Percentiles rank a stretch among this genome's conserved stretches.
phyloP scores from a whole-genome alignment of 2,113 vertebrate genomes.

The Eublepharis macularius region DNA sequence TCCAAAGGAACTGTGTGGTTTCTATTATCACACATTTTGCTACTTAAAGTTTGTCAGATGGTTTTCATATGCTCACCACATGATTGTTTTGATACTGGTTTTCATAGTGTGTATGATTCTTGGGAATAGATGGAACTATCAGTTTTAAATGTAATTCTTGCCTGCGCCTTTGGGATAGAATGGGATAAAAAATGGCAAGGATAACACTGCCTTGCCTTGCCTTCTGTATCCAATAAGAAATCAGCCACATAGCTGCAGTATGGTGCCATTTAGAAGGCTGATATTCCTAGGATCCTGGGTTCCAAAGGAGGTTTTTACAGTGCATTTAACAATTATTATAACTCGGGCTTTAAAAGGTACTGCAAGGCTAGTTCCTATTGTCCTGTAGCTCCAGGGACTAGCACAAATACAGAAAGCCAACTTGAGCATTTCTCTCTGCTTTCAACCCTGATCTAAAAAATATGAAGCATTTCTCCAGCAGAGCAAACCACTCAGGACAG shows the following conservation, averaged over 20 bases:
- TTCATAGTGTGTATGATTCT: not conserved
- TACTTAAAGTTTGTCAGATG: not conserved
- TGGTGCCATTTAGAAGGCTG: not conserved
- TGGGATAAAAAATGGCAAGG: not conserved
- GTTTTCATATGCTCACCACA: not conserved
- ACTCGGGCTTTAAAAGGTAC: not conserved
- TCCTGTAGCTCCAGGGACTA: not conserved
- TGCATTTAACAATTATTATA: not conserved
- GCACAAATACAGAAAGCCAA: not conserved
- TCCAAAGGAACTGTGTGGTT: not conserved
- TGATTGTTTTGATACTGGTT: not conserved
- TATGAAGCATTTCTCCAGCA: conserved; percentile 39
- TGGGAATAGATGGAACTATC: not conserved
- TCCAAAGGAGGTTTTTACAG: not conserved
- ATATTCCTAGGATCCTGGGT: not conserved
- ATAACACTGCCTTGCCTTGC: not conserved
- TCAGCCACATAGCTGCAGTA: not conserved
- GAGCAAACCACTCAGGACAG: conserved; percentile 46
- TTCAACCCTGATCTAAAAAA: conserved; percentile 51
- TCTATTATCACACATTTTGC: not conserved
- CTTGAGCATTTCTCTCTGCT: conserved; percentile 5
- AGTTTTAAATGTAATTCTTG: not conserved
- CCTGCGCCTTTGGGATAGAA: not conserved
- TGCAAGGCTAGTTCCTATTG: not conserved
- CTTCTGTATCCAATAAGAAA: not conserved